Evolutionary conservation across 2,888 invertebrate genomes (phyloP).

Genomic region (Cephonodes hylas): DNA sequence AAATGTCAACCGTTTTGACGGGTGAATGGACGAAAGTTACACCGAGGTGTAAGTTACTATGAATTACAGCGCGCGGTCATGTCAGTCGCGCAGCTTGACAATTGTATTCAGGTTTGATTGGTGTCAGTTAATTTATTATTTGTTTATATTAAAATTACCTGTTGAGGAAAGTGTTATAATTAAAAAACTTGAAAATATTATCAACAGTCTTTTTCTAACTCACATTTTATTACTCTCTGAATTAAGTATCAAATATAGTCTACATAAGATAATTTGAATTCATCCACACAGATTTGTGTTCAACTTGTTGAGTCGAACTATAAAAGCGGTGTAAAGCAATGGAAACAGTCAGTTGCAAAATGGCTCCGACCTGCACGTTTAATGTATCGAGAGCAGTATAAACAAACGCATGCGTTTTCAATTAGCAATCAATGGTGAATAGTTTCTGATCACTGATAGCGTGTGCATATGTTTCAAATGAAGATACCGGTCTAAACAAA

Average conservation of each 20-base stretch:
- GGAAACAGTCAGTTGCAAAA: neutral
- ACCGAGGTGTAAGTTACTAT: neutral
- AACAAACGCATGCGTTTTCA: neutral
- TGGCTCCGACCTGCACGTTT: neutral
- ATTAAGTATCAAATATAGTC: no score
- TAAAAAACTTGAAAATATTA: no score
- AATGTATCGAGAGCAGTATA: neutral
- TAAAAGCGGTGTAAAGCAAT: no score
- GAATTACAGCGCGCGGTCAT: neutral
- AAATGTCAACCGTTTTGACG: slow-evolving; percentile 3
- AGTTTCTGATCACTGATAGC: neutral
- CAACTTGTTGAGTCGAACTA: no score
- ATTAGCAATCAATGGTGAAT: neutral
- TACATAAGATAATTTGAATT: no score
- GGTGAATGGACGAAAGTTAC: slow-evolving; percentile 7
- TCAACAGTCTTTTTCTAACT: no score
- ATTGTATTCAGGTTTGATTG: neutral
- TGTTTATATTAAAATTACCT: no score
- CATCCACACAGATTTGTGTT: no score
- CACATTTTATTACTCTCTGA: no score
- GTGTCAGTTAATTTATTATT: neutral
- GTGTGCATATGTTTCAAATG: neutral
- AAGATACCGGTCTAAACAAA: neutral
- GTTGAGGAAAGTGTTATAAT: no score
- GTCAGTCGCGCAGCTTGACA: neutral